Evolutionary conservation across 2,888 invertebrate species (phyloP).

Genomic region (Tachystola acroxantha): DNA sequence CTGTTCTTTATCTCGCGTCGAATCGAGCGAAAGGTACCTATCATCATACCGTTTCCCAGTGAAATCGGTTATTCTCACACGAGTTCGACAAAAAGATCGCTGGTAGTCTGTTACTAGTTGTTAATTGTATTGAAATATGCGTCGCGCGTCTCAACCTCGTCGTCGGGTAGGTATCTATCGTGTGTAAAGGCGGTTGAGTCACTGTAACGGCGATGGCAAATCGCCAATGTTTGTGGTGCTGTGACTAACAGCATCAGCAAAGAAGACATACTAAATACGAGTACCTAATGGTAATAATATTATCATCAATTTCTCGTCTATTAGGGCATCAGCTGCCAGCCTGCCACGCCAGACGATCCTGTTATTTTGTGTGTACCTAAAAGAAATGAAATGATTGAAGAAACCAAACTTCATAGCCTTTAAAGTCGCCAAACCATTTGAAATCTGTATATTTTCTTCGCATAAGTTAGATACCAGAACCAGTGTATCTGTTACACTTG

Average conservation of each 20-base stretch:
- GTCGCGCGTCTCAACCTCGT: slow-evolving; percentile 34
- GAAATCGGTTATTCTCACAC: slow-evolving; percentile 70
- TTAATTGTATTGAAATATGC: slow-evolving; percentile 62
- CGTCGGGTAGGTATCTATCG: slow-evolving; percentile 21
- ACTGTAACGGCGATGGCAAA: slow-evolving; percentile 51
- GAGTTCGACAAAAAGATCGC: slow-evolving; percentile 54
- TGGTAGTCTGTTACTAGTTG: slow-evolving; percentile 40
- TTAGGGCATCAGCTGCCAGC: no score
- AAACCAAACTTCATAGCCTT: no score
- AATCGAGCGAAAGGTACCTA: slow-evolving; percentile 73
- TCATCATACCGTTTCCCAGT: slow-evolving; percentile 62
- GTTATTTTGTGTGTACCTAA: no score
- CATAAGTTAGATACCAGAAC: no score
- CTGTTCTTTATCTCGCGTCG: slow-evolving; percentile 58
- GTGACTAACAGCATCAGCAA: no score
- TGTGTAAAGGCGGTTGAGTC: slow-evolving; percentile 30
- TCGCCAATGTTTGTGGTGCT: slow-evolving; percentile 55
- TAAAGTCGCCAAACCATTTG: no score
- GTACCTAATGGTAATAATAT: no score
- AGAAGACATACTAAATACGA: not conserved
- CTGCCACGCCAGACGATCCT: no score
- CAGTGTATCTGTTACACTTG: no score
- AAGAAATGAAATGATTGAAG: no score
- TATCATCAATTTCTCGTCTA: no score
- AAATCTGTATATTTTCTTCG: no score